A percentile compares a stretch with the other conserved stretches of the same genome.
phyloP scores from a whole-genome alignment of 2,888 invertebrate genomes.

The Saturnia japonica region DNA sequence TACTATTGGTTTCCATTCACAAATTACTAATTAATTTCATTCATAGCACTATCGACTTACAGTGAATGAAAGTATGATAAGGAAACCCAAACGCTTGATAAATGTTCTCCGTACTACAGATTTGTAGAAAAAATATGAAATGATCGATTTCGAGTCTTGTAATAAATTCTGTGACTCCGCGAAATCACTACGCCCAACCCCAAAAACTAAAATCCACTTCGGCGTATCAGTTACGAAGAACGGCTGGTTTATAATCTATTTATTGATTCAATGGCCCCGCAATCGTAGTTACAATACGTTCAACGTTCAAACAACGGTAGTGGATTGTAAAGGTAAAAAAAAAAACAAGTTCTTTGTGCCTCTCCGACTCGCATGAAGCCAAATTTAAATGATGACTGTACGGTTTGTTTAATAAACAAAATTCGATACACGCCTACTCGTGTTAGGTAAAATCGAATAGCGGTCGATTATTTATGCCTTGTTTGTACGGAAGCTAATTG shows the following conservation, averaged over 20 bases:
- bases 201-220: conserved; percentile 44
- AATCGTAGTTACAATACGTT: conserved; percentile 40
- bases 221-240: conserved; percentile 73
- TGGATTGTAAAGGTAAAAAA: conserved; percentile 35
- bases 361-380: conserved; percentile 34
- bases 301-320: conserved; percentile 63
- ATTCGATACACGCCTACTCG: conserved; percentile 38
- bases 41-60: no score
- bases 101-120: no score
- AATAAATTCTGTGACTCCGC: neutral
- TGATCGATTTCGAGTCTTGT: neutral
- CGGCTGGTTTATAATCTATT: conserved; percentile 65
- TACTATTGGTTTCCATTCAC: no score
- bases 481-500: conserved; percentile 16
- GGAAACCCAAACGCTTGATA: no score
- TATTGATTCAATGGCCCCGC: conserved; percentile 66
- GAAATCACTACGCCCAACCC: conserved; percentile 28
- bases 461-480: conserved; percentile 15
- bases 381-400: conserved; percentile 62
- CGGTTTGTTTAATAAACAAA: conserved; percentile 39
- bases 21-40: no score
- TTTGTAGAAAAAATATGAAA: no score
- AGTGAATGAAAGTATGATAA: no score
- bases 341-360: conserved; percentile 41
- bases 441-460: conserved; percentile 25